phyloP scores from a whole-genome alignment of 2,888 invertebrate species.

The Leucophenga montana region DNA sequence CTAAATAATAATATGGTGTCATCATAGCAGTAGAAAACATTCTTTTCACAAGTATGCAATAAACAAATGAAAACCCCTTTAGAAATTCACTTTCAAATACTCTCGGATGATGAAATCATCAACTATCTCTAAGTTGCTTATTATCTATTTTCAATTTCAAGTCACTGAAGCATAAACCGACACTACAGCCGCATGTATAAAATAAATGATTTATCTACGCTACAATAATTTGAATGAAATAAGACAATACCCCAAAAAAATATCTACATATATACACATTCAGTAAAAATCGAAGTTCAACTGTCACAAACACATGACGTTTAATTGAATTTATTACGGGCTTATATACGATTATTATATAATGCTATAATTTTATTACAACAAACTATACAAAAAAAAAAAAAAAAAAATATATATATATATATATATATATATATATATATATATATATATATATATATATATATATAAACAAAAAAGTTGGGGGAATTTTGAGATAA shows the following conservation, averaged over 20 bases:
- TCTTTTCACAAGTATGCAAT: no score
- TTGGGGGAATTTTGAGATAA: constrained; percentile 45
- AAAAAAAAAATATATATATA: background rate
- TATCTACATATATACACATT: background rate
- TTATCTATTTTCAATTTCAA: background rate
- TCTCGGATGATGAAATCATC: no score
- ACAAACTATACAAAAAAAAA: background rate
- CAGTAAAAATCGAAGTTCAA: background rate
- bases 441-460: constrained; percentile 2
- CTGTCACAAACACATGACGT: background rate
- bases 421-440: constrained; percentile 8
- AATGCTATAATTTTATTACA: constrained; percentile 1
- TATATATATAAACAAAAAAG: constrained; percentile 15
- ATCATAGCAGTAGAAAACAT: no score
- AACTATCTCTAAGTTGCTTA: background rate
- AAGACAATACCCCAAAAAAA: background rate
- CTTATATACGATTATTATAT: background rate
- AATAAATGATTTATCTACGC: no score
- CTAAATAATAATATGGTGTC: no score
- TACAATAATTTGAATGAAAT: no score
- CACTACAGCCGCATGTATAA: no score
- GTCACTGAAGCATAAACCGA: background rate
- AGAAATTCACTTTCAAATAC: background rate
- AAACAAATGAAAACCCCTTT: no score
- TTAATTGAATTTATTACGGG: constrained; percentile 7